Evolutionary conservation across 2,888 invertebrate species (phyloP), one percentile per base, ranked within the genome.

Genomic region (Drosophila pegasa): DNA sequence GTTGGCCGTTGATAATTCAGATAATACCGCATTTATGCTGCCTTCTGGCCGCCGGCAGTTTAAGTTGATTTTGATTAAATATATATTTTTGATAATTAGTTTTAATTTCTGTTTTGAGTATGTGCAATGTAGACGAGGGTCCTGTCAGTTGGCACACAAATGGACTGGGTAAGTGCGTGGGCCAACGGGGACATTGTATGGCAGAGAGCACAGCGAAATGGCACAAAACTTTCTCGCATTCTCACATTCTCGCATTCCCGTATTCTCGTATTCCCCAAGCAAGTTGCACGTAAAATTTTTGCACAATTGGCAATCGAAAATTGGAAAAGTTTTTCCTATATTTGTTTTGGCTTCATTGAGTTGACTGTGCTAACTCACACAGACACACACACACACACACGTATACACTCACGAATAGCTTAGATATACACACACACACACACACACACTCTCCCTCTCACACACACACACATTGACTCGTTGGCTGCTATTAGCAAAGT

Each of bases 251-350:
- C 72, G 64, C 67, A 82, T 80, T 81, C 77, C 47, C 60, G 56
- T 52, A 56, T 64, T 74, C 85, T 80, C 72, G 73, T 73, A 83
- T 80, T 87, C 80, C 82, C 85, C 73, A 55, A 84, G 78, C 81
- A 75, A 78, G 87, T 78, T 76, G 70, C 70, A 80, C 73, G 75
- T 74, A 75, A 62, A 72, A 75, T 75, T 87, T 75, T 73, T 80
- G 86, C 87, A 87, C 85, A 85, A 85, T 85, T 85, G 85, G 86
- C 85, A 85, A 85, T 85, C 85, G 85, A 85, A 85, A 85, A 85
- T 85, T 85, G 85, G 85, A 85, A 85, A 87, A 85, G 76, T 85
- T 85, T 85, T 87, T 71, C 85, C 86, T 73, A 85, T 85, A 85
- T 85, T 85, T 85, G 85, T 85, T 87, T 85, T 85, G 86, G 77